Evolutionary conservation across 1,140 invertebrate genomes (phyloP), one percentile per base, ranked within the genome.

Genomic region (Daktulosphaira vitifoliae): DNA sequence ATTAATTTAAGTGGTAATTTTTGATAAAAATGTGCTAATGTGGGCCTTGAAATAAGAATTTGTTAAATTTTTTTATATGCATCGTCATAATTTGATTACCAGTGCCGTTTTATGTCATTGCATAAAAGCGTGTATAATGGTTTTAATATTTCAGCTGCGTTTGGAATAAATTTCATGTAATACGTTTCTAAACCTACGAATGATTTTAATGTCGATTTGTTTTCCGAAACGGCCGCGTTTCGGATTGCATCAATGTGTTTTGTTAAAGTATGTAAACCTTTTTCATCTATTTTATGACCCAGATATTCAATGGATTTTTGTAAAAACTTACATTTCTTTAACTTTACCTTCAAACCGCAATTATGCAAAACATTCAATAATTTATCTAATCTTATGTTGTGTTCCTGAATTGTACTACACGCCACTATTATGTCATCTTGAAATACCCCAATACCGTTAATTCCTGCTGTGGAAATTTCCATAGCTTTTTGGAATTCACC

Each of bases 221-320:
- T 74, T 54, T 37, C 67, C 29, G 76, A 73, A 25, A 22, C 42
- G 0, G 69, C 65, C 6, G 73, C 67, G 22, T 75, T 71, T 56
- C 67, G 18, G 5, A 79, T 74, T 29, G 76, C 74, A 18, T 69
- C 56, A 7, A 77, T 67, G 67, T 78, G 79, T 16, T 70, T 67
- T 8, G 70, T 68, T 51, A 72, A 69, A 39, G 70, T 68, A 25
- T 69, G 69, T 1, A 78, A 39, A 16, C 75, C 75, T 7, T 72
- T 62, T 25, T 67, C 65, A 37, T 68, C 65, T 7, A 79, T 71
- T 23, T 69, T 68, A 67, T 70, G 70, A 16, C 75, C 74, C 51
- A 76, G 68, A 68, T 74, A 76, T 52, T 52, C 50, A 48, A 48
- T 48, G 2, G 44, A 18, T 18, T 48, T 48, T 48, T 48, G 11